Evolutionary conservation across 2,797 vertebrate genomes (phyloP), one percentile per base, ranked within the genome.

Genomic region (Psittacula echo): DNA sequence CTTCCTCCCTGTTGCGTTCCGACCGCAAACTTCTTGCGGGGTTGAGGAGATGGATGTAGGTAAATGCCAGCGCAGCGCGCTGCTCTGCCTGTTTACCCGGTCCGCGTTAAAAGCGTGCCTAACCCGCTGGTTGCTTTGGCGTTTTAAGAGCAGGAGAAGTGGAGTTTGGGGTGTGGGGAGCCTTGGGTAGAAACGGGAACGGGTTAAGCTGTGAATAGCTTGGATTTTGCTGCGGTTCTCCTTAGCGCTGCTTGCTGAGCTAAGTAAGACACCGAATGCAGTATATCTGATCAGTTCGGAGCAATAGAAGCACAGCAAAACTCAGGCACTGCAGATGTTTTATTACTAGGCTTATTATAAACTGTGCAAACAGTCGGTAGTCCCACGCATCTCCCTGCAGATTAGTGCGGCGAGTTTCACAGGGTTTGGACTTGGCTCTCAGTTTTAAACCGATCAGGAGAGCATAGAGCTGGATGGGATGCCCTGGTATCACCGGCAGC

Each of bases 321-420:
- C 79, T 62, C 62, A 2, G 39, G 80, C 88, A 19, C 67, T 81
- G 82, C 95, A 77, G 92, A 48, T 93, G 83, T 68, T 84, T 93
- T 75, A 39, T 83, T 77, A 5, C 70, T 18, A 16, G 56, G 48
- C 9, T 89, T 39, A 6, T 48, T 76, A 27, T n/a, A 65, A 84
- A 89, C 53, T 24, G 66, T n/a, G 62, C 53, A 14, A 48, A 16
- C 51, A 54, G 76, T 20, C 74, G 8, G 39, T 22, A 56, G 74
- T 47, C 39, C 26, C 5, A 0, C 3, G 11, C 50, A 13, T 66
- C 64, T 78, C 8, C 26, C 34, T 41, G 58, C 26, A 68, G 37
- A n/a, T 39, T 4, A 23, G 9, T 4, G 11, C 50, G 76, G 34
- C 19, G 21, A 50, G 73, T 87, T 80, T 68, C 62, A 62, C 22